Percentiles rank a stretch among this genome's conserved stretches.
phyloP scores from a whole-genome alignment of 2,797 vertebrate genomes.

The Margarornis squamiger region DNA sequence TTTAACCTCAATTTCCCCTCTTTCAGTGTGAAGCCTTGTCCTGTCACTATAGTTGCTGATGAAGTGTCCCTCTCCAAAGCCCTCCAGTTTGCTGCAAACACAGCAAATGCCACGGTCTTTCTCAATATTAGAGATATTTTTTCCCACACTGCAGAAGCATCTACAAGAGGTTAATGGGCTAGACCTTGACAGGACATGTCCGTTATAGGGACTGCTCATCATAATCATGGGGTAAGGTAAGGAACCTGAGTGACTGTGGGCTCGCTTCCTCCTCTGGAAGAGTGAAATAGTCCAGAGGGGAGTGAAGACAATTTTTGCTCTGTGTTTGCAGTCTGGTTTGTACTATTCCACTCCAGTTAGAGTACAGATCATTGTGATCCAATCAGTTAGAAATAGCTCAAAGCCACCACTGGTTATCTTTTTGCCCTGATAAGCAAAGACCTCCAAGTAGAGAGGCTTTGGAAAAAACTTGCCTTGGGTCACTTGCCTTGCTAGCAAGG shows the following conservation, averaged over 20 bases:
- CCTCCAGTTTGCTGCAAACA: neutral
- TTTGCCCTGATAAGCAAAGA: conserved; percentile 75
- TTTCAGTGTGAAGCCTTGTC: neutral
- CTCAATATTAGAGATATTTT: neutral
- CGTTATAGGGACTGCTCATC: neutral
- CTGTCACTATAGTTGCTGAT: neutral
- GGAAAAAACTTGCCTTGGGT: conserved; percentile 59
- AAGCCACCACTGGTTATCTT: conserved; percentile 72
- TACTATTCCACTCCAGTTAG: conserved; percentile 57
- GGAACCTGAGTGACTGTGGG: neutral
- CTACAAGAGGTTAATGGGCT: neutral
- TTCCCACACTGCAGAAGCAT: neutral
- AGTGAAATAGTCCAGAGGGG: neutral
- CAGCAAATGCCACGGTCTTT: neutral
- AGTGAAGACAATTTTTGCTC: neutral
- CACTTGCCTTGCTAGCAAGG: conserved; percentile 58
- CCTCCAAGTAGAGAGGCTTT: conserved; percentile 23
- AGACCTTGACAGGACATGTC: neutral
- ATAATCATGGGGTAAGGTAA: fast-evolving
- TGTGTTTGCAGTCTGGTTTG: conserved; percentile 1
- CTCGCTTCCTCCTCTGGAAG: neutral
- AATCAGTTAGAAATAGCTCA: conserved; percentile 74
- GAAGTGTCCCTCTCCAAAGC: neutral
- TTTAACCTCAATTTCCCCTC: neutral
- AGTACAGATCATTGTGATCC: conserved; percentile 65